A percentile compares a stretch with the other conserved stretches of the same genome.
These are phyloP conservation scores for Procavia capensis DNA, from an alignment of 2,113 vertebrate genomes.

Conservation along the genomic window DNA sequence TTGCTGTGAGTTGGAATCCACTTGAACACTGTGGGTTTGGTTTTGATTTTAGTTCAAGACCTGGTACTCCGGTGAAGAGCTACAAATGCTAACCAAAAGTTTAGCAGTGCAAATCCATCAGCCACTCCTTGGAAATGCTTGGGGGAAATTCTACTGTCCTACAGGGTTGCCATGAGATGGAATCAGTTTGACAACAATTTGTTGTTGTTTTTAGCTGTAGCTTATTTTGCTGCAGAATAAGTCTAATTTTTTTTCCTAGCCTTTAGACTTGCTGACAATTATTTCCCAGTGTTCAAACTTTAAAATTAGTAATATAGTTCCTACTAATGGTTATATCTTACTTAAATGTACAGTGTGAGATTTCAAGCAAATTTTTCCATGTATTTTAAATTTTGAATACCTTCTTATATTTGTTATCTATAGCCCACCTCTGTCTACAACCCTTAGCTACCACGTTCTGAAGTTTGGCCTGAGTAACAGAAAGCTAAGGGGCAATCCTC, in stretches of 20 bases:
- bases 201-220: background rate
- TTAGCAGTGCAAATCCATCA: no score
- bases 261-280: constrained; percentile 33
- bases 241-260: background rate
- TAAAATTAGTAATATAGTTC: constrained; percentile 21
- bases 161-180: no score
- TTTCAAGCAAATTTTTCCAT: constrained; percentile 1
- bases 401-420: background rate
- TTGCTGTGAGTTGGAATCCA: no score
- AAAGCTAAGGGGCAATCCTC: background rate
- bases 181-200: no score
- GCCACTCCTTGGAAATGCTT: no score
- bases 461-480: background rate
- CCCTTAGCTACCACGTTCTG: background rate
- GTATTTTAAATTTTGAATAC: background rate
- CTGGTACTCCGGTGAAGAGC: no score
- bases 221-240: constrained; percentile 10
- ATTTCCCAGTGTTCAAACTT: constrained; percentile 1
- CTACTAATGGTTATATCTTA: background rate
- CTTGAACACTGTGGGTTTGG: no score
- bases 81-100: no score
- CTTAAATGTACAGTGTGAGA: background rate
- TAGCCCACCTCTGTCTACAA: background rate
- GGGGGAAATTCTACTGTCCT: no score
- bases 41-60: no score